phyloP scores from a whole-genome alignment of 2,113 vertebrate species.

The Dasyurus viverrinus region DNA sequence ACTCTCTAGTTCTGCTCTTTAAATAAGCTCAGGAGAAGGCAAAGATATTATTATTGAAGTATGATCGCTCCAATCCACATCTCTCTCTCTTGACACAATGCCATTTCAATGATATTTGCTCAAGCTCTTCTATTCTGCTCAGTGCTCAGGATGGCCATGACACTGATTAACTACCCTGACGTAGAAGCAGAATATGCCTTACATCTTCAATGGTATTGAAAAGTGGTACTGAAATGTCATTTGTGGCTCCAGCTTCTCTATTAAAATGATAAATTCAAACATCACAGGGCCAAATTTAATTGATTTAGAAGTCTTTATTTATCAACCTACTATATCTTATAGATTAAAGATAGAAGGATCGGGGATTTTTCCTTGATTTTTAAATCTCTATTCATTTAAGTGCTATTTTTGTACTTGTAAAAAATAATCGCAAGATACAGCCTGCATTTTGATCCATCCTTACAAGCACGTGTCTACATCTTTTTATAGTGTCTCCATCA shows the following conservation, averaged over 20 bases:
- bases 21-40: conserved; percentile 39
- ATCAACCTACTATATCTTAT: conserved; percentile 26
- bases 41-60: conserved; percentile 46
- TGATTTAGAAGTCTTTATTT: conserved; percentile 35
- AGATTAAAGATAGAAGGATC: conserved; percentile 10
- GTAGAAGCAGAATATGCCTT: conserved; percentile 45
- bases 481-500: neutral
- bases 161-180: conserved; percentile 20
- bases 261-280: conserved; percentile 66
- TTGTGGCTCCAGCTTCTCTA: conserved; percentile 53
- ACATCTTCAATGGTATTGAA: conserved; percentile 64
- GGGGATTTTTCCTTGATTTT: neutral
- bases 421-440: neutral
- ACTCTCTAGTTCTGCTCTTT: neutral
- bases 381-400: neutral
- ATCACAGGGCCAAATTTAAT: conserved; percentile 38
- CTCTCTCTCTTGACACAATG: conserved; percentile 37
- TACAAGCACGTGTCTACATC: neutral
- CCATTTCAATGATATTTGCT: conserved; percentile 71
- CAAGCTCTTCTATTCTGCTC: conserved; percentile 19
- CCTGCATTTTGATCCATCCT: neutral
- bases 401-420: neutral
- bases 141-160: conserved; percentile 45
- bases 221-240: conserved; percentile 72
- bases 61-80: conserved; percentile 41